Evolutionary conservation across 1,140 invertebrate genomes (phyloP).

Genomic region (Musca vetustissima): DNA sequence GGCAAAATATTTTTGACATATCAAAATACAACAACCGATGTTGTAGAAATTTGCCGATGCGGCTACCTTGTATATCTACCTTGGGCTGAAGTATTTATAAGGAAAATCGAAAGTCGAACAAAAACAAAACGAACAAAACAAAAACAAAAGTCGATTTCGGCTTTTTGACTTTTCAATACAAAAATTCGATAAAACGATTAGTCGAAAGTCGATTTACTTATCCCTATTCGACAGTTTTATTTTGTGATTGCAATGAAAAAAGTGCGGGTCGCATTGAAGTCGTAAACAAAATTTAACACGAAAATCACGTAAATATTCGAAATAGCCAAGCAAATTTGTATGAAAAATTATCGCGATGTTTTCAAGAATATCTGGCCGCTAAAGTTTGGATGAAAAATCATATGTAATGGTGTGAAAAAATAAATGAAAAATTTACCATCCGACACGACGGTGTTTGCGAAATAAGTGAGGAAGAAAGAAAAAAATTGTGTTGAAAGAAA

Average conservation of each 20-base stretch:
- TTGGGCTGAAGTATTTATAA: too few species aligned
- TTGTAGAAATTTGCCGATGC: too few species aligned
- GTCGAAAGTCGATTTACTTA: too few species aligned
- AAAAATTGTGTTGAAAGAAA: constrained; percentile 20
- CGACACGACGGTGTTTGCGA: constrained; percentile 18
- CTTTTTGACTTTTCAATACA: too few species aligned
- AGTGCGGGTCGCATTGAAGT: constrained; percentile 21
- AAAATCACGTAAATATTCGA: constrained; percentile 18
- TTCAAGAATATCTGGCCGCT: background rate
- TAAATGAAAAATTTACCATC: constrained; percentile 1
- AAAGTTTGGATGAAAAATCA: background rate
- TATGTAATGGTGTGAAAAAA: constrained; percentile 9
- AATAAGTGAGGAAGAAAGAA: constrained; percentile 13
- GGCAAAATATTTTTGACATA: too few species aligned
- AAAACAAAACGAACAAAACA: too few species aligned
- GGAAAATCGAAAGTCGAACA: too few species aligned
- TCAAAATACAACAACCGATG: too few species aligned
- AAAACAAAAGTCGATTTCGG: too few species aligned
- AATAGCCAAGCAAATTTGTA: background rate
- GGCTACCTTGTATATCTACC: too few species aligned
- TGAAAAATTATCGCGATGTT: background rate
- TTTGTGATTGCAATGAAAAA: constrained; percentile 19
- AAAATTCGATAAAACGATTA: too few species aligned
- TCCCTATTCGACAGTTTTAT: background rate
- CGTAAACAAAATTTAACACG: constrained; percentile 5